Conservation (phyloP, 2,888 invertebrate species). For the Dusona sp. region DNA sequence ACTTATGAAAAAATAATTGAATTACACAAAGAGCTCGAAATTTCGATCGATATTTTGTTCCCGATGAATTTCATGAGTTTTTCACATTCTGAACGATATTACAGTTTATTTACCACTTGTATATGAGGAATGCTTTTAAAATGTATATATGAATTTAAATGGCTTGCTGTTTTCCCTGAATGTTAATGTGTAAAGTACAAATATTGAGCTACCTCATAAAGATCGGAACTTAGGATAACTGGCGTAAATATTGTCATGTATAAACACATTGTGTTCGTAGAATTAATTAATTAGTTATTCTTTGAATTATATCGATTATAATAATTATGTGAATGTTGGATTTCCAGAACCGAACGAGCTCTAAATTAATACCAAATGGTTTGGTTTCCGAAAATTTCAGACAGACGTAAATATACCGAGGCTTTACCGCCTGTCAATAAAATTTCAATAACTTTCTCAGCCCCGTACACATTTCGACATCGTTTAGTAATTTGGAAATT, state of each 20-base stretch:
- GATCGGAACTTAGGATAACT: neutral
- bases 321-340: slow-evolving; percentile 3
- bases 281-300: neutral
- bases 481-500: neutral
- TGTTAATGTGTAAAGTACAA: too few relatives aligned
- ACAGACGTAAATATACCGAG: neutral
- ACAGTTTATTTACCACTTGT: too few relatives aligned
- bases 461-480: neutral
- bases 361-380: slow-evolving; percentile 9
- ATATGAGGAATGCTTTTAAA: too few relatives aligned
- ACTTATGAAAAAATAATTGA: neutral
- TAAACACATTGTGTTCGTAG: neutral
- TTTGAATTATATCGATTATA: neutral
- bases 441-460: slow-evolving; percentile 12
- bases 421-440: slow-evolving; percentile 19
- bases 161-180: too few relatives aligned
- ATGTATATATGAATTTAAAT: too few relatives aligned
- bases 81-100: too few relatives aligned
- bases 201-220: neutral
- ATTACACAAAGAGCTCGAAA: neutral
- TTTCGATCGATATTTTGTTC: neutral
- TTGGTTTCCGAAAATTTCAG: neutral
- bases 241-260: neutral
- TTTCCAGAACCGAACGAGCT: neutral
- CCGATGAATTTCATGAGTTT: too few relatives aligned